Percentiles rank a stretch among this genome's conserved stretches.
phyloP scores from a whole-genome alignment of 2,113 vertebrate genomes.

The Poeciliopsis retropinna region DNA sequence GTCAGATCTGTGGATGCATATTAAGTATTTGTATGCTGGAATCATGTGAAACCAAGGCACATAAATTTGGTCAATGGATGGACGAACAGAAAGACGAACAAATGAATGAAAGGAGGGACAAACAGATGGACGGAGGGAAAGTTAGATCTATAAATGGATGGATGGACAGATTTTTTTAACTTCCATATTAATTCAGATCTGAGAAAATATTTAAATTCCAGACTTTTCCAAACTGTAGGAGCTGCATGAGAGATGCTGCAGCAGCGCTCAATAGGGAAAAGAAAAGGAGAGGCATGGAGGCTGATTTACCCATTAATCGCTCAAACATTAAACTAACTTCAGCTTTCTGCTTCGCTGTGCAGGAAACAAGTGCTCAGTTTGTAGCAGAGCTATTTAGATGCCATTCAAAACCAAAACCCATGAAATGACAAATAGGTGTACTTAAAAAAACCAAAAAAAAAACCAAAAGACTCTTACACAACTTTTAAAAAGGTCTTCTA shows the following conservation, averaged over 20 bases:
- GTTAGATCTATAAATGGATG: not conserved
- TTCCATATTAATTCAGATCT: not conserved
- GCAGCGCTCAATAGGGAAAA: constrained; percentile 15
- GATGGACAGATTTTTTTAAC: not conserved
- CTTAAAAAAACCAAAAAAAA: constrained; percentile 36
- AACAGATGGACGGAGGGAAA: not conserved
- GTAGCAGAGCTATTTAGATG: constrained; percentile 40
- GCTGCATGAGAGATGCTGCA: constrained; percentile 22
- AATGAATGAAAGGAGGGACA: not conserved
- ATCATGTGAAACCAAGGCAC: too few species aligned
- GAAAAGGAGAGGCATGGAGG: constrained; percentile 9
- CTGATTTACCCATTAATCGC: constrained; percentile 47
- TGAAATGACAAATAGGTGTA: constrained; percentile 51
- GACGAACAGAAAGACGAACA: not conserved
- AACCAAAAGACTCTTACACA: constrained; percentile 43
- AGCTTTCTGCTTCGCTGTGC: constrained; percentile 36
- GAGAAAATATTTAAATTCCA: not conserved
- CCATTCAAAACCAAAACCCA: constrained; percentile 43
- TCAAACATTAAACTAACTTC: constrained; percentile 34
- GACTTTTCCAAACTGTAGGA: not conserved
- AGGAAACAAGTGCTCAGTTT: constrained; percentile 60
- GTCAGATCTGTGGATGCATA: too few species aligned
- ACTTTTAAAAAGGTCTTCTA: constrained; percentile 50
- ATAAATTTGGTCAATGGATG: too few species aligned
- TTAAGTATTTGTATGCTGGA: too few species aligned